A percentile compares a stretch with the other conserved stretches of the same genome.
phyloP scores from a whole-genome alignment of 2,888 invertebrate species.

The Torymus auratus region DNA sequence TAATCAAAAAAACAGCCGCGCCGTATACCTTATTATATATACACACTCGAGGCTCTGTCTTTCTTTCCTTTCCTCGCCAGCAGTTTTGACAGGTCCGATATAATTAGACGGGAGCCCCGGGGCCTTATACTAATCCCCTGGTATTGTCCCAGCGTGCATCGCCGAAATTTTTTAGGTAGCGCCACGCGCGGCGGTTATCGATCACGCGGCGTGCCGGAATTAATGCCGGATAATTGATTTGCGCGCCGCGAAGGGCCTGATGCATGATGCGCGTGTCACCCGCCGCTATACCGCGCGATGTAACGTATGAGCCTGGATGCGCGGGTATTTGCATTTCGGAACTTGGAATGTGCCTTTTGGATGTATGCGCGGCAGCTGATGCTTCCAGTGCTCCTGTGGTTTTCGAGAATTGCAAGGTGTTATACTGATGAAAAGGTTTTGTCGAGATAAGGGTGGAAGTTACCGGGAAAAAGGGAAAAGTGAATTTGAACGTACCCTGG shows the following conservation, averaged over 20 bases:
- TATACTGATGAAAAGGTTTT: too few species aligned
- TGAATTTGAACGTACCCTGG: too few species aligned
- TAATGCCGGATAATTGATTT: conserved; percentile 43
- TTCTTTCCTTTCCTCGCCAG: too few species aligned
- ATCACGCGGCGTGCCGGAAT: conserved; percentile 25
- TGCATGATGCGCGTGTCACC: background rate
- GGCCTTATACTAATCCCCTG: conserved; percentile 34
- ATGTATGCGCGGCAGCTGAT: background rate
- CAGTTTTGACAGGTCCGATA: conserved; percentile 61
- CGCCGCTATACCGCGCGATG: background rate
- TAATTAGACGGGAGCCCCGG: conserved; percentile 61
- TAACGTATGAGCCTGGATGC: too few species aligned
- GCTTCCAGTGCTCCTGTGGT: too few species aligned
- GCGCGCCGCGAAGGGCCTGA: background rate
- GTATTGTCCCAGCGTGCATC: background rate
- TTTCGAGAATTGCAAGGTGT: too few species aligned
- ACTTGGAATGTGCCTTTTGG: background rate
- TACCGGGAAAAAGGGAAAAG: too few species aligned
- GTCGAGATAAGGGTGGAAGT: too few species aligned
- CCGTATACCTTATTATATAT: too few species aligned
- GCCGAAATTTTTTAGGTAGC: background rate
- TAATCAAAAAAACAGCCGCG: conserved; percentile 41
- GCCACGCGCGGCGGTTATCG: conserved; percentile 2
- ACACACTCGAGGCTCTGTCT: background rate
- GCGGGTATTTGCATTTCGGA: too few species aligned